Evolutionary conservation across 2,888 invertebrate genomes (phyloP).

Genomic region (Meghimatium bilineatum): DNA sequence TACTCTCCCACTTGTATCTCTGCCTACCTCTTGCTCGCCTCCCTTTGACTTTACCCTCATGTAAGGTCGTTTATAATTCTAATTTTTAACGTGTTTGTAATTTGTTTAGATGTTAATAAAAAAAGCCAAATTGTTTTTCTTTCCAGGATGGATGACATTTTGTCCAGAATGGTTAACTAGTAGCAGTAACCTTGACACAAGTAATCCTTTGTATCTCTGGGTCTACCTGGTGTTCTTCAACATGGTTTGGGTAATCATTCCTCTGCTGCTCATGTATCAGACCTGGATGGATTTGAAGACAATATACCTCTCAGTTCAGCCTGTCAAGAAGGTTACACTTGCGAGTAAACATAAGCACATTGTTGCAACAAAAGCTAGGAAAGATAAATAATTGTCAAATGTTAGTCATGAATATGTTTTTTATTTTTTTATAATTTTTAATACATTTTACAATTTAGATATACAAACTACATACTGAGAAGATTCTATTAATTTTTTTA

Average conservation of each 20-base stretch:
- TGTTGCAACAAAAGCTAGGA: neutral
- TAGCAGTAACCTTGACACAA: slow-evolving; percentile 66
- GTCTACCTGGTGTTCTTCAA: slow-evolving; percentile 75
- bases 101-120: too few relatives aligned
- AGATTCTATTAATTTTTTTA: too few relatives aligned
- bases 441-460: too few relatives aligned
- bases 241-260: slow-evolving; percentile 74
- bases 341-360: neutral
- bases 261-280: slow-evolving; percentile 68
- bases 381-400: neutral
- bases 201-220: slow-evolving; percentile 71
- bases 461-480: too few relatives aligned
- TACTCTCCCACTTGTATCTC: too few relatives aligned
- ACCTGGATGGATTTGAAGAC: slow-evolving; percentile 62
- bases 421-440: too few relatives aligned
- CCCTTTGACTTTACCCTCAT: too few relatives aligned
- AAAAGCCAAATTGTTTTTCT: neutral
- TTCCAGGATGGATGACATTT: slow-evolving; percentile 75
- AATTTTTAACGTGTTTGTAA: too few relatives aligned
- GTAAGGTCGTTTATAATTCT: too few relatives aligned
- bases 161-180: slow-evolving; percentile 74
- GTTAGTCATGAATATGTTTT: too few relatives aligned
- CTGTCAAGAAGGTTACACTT: neutral
- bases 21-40: too few relatives aligned
- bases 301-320: neutral